These are phyloP conservation scores for Cotesia vestalis DNA, from an alignment of 1,140 invertebrate genomes.

Conservation along the genomic window DNA sequence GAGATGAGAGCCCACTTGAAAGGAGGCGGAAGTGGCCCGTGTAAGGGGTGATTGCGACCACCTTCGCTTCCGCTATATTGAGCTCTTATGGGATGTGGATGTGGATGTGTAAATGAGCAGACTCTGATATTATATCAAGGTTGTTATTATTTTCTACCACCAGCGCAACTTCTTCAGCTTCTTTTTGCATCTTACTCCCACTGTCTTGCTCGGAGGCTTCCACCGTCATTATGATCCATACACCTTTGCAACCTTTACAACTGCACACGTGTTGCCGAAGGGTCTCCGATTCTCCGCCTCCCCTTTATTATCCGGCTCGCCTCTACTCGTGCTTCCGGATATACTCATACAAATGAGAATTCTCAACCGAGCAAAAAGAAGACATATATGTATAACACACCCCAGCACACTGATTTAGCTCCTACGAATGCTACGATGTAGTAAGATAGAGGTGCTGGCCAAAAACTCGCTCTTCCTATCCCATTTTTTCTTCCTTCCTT, in stretches of 20 bases:
- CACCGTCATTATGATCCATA: constrained; percentile 24
- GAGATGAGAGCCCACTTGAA: not conserved
- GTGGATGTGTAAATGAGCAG: no score
- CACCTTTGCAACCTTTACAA: constrained; percentile 31
- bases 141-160: not conserved
- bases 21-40: constrained; percentile 60
- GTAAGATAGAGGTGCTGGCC: constrained; percentile 16
- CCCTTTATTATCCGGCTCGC: constrained; percentile 6
- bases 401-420: constrained; percentile 27
- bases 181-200: constrained; percentile 38
- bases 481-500: constrained; percentile 22
- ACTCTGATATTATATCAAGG: no score
- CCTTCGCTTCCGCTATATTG: constrained; percentile 66
- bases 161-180: constrained; percentile 31
- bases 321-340: constrained; percentile 27
- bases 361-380: constrained; percentile 31
- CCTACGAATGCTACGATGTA: not conserved
- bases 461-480: constrained; percentile 19
- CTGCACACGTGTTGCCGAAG: constrained; percentile 39
- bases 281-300: constrained; percentile 29
- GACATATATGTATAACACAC: not conserved
- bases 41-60: constrained; percentile 62
- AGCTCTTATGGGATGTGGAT: constrained; percentile 32
- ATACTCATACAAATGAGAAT: constrained; percentile 30
- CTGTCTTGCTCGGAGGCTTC: constrained; percentile 17